Percentiles rank a stretch among this genome's conserved stretches.
These are phyloP conservation scores for Ciconia maguari DNA, from an alignment of 2,113 vertebrate species.

Conservation along the genomic window DNA sequence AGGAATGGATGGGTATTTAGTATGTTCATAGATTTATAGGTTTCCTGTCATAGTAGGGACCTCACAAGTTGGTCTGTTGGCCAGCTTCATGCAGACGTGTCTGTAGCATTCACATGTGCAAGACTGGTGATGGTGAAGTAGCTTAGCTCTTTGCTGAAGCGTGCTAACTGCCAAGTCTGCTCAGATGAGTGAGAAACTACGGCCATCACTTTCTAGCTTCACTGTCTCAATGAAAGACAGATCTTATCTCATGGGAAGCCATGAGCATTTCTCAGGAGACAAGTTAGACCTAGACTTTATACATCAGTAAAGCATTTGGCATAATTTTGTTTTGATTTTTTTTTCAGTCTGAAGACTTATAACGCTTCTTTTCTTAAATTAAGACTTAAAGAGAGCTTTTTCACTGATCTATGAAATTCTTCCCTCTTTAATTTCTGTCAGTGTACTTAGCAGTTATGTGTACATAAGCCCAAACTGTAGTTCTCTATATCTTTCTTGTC, in stretches of 20 bases:
- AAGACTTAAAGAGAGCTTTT: not conserved
- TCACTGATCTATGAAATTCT: not conserved
- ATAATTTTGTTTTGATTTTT: not conserved
- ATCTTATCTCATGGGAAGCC: not conserved
- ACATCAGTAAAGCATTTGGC: not conserved
- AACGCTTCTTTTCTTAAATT: not conserved
- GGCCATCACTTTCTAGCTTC: not conserved
- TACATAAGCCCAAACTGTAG: not conserved
- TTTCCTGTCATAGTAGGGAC: not conserved
- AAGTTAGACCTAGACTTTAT: not conserved
- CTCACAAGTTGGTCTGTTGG: not conserved
- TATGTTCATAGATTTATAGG: not conserved
- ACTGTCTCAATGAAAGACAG: not conserved
- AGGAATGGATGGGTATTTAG: not conserved
- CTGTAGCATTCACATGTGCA: not conserved
- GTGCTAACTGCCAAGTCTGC: not conserved
- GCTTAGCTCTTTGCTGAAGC: not conserved
- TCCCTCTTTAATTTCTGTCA: not conserved
- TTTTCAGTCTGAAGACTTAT: not conserved
- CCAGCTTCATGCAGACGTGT: not conserved
- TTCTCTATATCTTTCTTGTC: not conserved
- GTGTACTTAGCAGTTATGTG: not conserved
- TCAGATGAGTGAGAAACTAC: not conserved
- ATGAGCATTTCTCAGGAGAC: not conserved
- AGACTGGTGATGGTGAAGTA: not conserved